A percentile compares a stretch with the other conserved stretches of the same genome.
These are phyloP conservation scores for Orthonychiurus folsomi DNA, from an alignment of 2,888 invertebrate genomes.

Conservation along the genomic window DNA sequence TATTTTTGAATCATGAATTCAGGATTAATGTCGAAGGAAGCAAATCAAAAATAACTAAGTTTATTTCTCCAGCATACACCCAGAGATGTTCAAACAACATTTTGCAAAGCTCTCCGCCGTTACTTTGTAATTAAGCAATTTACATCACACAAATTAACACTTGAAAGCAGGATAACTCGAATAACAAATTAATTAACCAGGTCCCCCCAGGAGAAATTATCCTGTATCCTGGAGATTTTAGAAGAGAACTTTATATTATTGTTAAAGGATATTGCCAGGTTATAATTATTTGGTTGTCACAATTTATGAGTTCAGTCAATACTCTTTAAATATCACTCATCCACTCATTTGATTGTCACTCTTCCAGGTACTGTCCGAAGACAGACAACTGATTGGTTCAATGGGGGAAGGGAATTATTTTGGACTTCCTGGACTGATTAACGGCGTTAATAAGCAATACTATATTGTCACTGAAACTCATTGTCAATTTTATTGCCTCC, in stretches of 20 bases:
- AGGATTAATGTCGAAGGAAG: too few species aligned
- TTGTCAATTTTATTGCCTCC: constrained; percentile 33
- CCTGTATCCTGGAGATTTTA: constrained; percentile 28
- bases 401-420: constrained; percentile 35
- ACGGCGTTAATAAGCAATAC: constrained; percentile 25
- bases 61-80: constrained; percentile 20
- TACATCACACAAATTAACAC: background rate
- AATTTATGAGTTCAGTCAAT: too few species aligned
- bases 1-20: too few species aligned
- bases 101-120: constrained; percentile 20
- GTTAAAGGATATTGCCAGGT: constrained; percentile 36
- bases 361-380: background rate
- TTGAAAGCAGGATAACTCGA: too few species aligned
- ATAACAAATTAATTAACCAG: too few species aligned
- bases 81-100: constrained; percentile 18
- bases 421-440: constrained; percentile 32
- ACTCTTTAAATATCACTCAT: too few species aligned
- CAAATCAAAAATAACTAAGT: too few species aligned
- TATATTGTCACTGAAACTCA: constrained; percentile 29
- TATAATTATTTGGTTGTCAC: too few species aligned
- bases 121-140: background rate
- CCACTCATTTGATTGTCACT: too few species aligned
- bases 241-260: constrained; percentile 34
- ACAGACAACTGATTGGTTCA: constrained; percentile 18
- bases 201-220: constrained; percentile 35